phyloP scores from a whole-genome alignment of 2,797 vertebrate species.

The Mastacembelus armatus region DNA sequence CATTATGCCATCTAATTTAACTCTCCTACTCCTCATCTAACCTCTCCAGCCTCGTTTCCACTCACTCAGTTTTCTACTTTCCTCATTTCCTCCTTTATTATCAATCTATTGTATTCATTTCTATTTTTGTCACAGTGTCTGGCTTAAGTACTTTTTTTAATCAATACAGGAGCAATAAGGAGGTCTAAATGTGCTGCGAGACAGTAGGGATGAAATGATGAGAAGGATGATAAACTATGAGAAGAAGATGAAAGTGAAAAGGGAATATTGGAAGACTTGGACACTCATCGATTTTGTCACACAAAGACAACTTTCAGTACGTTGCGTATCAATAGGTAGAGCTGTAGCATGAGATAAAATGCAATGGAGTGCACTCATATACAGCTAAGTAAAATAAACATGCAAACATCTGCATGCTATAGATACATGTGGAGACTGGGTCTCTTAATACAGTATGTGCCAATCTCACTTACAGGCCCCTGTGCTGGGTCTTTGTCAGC shows the following conservation, averaged over 20 bases:
- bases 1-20: conserved; percentile 3
- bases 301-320: conserved; percentile 14
- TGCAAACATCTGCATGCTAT: not conserved
- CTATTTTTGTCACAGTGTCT: conserved; percentile 14
- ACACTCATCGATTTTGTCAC: conserved; percentile 34
- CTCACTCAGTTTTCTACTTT: not conserved
- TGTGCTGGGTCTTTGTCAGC: conserved; percentile 42
- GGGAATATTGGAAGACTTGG: conserved; percentile 5
- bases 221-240: conserved; percentile 19
- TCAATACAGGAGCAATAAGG: conserved; percentile 16
- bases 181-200: not conserved
- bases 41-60: not conserved
- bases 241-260: conserved; percentile 27
- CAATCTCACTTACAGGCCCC: conserved; percentile 44
- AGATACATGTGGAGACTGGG: not conserved
- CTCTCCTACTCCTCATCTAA: not conserved
- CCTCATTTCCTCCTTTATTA: not conserved
- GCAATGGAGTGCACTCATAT: not conserved
- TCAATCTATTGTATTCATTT: not conserved
- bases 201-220: conserved; percentile 6
- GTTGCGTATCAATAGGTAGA: conserved; percentile 27
- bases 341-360: conserved; percentile 1
- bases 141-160: conserved; percentile 10
- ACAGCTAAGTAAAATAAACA: not conserved
- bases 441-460: conserved; percentile 14